Percentiles rank a stretch among this genome's conserved stretches.
phyloP scores from a whole-genome alignment of 2,888 invertebrate genomes.

The Cephus pulcher region DNA sequence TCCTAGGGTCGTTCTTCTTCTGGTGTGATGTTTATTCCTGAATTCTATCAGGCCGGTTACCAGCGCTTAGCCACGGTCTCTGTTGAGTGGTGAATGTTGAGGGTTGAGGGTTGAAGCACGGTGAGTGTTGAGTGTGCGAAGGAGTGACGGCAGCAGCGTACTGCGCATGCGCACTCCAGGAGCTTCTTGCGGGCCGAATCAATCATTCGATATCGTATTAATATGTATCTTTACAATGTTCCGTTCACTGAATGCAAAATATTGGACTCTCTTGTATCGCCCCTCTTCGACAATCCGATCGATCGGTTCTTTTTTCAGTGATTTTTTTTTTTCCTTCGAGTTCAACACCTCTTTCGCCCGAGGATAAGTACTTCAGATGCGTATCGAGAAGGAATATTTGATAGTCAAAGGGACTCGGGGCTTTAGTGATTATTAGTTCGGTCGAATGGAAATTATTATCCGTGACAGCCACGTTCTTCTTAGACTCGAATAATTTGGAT shows the following conservation, averaged over 20 bases:
- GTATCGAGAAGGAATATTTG: neutral
- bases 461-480: neutral
- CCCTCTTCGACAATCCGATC: neutral
- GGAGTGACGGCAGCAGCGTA: neutral
- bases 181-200: constrained; percentile 18
- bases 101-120: too few species aligned
- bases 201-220: constrained; percentile 35
- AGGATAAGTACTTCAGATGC: neutral
- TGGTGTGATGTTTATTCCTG: neutral
- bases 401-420: neutral
- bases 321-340: neutral
- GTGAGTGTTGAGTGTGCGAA: too few species aligned
- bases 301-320: neutral
- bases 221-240: constrained; percentile 35
- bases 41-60: neutral
- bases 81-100: neutral
- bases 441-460: neutral
- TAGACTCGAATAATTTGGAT: neutral
- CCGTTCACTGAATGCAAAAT: neutral
- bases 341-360: neutral
- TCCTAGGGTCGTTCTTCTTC: neutral
- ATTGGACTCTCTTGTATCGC: neutral
- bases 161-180: neutral
- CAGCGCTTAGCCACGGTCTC: neutral
- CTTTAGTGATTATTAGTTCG: neutral